Conservation (phyloP, 2,113 vertebrate genomes). For the Odocoileus hemionus region DNA sequence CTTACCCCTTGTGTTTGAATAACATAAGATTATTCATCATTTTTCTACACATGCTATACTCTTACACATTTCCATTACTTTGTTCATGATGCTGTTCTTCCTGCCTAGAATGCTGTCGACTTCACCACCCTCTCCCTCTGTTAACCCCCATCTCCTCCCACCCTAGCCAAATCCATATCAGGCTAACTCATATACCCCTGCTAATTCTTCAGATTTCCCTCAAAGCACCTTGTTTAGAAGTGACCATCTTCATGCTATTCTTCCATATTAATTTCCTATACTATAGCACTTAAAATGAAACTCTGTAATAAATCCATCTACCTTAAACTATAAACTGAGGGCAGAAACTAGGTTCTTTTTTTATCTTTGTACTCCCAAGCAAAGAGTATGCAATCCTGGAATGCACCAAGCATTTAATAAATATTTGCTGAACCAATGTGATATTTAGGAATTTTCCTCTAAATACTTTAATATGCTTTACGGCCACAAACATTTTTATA, state of each 20-base stretch:
- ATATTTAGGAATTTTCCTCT: not conserved
- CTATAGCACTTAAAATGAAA: not conserved
- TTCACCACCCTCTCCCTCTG: not conserved
- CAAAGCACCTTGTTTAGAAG: not conserved
- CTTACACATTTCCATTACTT: not conserved
- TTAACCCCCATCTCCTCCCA: not conserved
- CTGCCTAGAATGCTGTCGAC: not conserved
- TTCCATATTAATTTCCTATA: not conserved
- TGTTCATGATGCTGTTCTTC: not conserved
- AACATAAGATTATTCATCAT: not conserved
- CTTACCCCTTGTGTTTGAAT: not conserved
- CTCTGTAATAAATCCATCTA: not conserved
- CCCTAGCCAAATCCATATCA: not conserved
- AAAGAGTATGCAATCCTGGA: not conserved
- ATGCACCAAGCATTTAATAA: not conserved
- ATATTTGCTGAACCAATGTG: not conserved
- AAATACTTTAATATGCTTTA: conserved; percentile 36
- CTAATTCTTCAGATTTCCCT: not conserved
- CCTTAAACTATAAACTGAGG: not conserved
- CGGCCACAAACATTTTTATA: not conserved
- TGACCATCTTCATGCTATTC: not conserved
- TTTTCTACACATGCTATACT: not conserved
- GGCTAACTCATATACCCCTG: not conserved
- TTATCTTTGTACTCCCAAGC: not conserved
- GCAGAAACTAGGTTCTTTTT: not conserved